phyloP scores from a whole-genome alignment of 1,140 invertebrate genomes.

The Propsilocerus akamusi region DNA sequence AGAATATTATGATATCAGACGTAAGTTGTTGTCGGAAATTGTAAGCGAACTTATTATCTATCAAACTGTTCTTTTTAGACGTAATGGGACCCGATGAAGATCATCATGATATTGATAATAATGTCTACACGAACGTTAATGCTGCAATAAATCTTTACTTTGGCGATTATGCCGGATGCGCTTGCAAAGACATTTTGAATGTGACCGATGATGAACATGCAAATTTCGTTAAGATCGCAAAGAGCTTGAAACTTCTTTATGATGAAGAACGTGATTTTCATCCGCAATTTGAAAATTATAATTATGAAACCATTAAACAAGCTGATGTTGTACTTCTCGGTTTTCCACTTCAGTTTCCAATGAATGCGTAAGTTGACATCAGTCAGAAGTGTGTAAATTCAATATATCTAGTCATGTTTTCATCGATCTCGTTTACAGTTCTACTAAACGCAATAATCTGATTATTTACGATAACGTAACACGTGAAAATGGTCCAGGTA shows the following conservation, averaged over 20 bases:
- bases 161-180: conserved; percentile 10
- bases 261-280: conserved; percentile 24
- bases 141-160: conserved; percentile 28
- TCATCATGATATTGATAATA: conserved; percentile 26
- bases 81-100: conserved; percentile 31
- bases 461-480: conserved; percentile 11
- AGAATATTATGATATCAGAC: conserved; percentile 25
- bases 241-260: conserved; percentile 23
- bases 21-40: conserved; percentile 14
- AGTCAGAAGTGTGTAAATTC: neutral
- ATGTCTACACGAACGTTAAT: conserved; percentile 27
- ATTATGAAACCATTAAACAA: neutral
- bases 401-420: neutral
- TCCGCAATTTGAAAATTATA: conserved; percentile 25
- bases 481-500: conserved; percentile 9
- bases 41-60: neutral
- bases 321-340: neutral
- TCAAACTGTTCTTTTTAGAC: conserved; percentile 15
- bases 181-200: neutral
- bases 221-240: conserved; percentile 24
- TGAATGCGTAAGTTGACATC: neutral
- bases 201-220: neutral
- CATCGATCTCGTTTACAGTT: conserved; percentile 4
- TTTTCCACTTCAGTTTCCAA: neutral
- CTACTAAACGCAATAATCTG: conserved; percentile 10